These are phyloP conservation scores for Atopsyche davidsoni DNA, from an alignment of 1,140 invertebrate species.

Conservation along the genomic window DNA sequence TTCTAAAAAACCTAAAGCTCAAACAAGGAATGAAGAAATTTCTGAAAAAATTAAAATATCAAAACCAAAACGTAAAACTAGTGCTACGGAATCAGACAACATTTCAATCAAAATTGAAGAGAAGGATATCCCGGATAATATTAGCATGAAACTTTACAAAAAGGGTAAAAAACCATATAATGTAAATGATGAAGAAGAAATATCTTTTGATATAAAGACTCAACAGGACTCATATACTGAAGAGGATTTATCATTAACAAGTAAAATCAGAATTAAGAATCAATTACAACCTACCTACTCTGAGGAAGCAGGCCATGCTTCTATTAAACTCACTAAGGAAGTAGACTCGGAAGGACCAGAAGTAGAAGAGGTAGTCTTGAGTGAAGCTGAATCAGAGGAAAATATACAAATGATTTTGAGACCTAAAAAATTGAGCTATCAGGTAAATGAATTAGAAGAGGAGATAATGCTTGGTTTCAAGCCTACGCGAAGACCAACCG, in stretches of 20 bases:
- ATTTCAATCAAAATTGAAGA: constrained; percentile 30
- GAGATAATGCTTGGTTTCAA: constrained; percentile 48
- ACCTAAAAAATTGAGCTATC: constrained; percentile 46
- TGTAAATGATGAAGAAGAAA: constrained; percentile 47
- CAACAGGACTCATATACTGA: constrained; percentile 53
- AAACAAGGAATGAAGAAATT: constrained; percentile 6
- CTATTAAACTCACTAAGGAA: constrained; percentile 63
- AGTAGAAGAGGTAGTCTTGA: constrained; percentile 41
- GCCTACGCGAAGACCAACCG: constrained; percentile 38
- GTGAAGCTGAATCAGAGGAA: constrained; percentile 43
- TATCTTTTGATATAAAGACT: constrained; percentile 50
- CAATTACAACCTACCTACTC: constrained; percentile 56
- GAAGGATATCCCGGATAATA: constrained; percentile 41
- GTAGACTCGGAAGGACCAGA: constrained; percentile 51
- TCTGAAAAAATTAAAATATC: constrained; percentile 35
- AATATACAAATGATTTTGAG: constrained; percentile 50
- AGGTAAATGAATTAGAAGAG: constrained; percentile 53
- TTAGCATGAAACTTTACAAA: constrained; percentile 52
- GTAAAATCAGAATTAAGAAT: constrained; percentile 65
- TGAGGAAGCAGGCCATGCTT: constrained; percentile 64
- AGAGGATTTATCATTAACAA: constrained; percentile 73
- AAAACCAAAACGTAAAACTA: constrained; percentile 31
- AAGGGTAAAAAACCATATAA: constrained; percentile 43
- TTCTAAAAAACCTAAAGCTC: not conserved
- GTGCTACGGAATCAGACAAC: constrained; percentile 31